Conservation (phyloP, 2,888 invertebrate genomes). For the Lepidocyrtinus sp. region DNA sequence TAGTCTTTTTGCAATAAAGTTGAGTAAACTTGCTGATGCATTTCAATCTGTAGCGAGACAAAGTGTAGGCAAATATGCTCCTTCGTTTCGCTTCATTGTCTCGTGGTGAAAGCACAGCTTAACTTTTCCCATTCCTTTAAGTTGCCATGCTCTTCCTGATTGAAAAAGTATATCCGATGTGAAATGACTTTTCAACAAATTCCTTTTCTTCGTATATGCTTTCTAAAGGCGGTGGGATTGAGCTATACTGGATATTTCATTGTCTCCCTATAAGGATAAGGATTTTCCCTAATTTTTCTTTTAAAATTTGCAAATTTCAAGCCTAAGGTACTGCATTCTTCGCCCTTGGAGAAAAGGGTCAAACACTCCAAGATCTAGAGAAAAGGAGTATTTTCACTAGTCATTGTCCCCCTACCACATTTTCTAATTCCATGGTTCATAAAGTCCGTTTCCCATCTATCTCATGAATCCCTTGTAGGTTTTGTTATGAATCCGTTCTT, state of each 20-base stretch:
- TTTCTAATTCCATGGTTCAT: constrained; percentile 62
- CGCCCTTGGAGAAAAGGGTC: too few relatives aligned
- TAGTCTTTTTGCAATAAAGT: background rate
- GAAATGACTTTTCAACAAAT: too few relatives aligned
- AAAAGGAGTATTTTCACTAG: too few relatives aligned
- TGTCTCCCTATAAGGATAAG: too few relatives aligned
- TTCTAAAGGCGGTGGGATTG: too few relatives aligned
- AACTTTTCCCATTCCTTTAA: constrained; percentile 9
- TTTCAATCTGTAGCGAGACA: background rate
- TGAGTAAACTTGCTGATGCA: background rate
- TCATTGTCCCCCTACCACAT: constrained; percentile 34
- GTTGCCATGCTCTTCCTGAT: background rate
- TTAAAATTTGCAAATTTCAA: too few relatives aligned
- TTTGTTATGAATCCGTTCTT: constrained; percentile 31
- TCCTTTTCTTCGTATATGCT: too few relatives aligned
- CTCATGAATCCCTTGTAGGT: constrained; percentile 57
- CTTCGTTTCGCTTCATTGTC: background rate
- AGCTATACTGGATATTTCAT: too few relatives aligned
- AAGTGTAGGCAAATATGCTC: constrained; percentile 3
- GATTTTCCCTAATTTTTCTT: too few relatives aligned
- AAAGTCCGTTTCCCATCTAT: constrained; percentile 61
- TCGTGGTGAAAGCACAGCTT: background rate
- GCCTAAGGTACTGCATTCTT: too few relatives aligned
- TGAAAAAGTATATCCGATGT: background rate
- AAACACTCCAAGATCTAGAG: too few relatives aligned